Evolutionary conservation across 1,140 invertebrate genomes (phyloP), one percentile per base, ranked within the genome.

Genomic region (Phortica variegata): DNA sequence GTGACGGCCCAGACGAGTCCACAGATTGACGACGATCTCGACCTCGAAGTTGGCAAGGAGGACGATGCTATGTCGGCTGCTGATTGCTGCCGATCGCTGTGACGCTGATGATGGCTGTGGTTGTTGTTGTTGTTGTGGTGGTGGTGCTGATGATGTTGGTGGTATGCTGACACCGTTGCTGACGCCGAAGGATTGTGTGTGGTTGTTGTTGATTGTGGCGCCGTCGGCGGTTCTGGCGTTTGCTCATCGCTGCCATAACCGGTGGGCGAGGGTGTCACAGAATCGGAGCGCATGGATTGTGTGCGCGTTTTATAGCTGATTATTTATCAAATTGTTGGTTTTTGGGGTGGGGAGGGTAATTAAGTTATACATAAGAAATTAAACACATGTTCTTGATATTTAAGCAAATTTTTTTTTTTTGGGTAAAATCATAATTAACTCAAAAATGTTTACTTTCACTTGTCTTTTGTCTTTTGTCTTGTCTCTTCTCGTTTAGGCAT

Each of bases 1-100:
- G 88, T 90, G 7, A 93, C 87, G 34, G 90, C 90, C 89, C 91
- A 93, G 68, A 91, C 84, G 2, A 91, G 80, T 57, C 73, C 73
- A 46, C 65, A 61, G 43, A 52, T 37, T 29, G 54, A 40, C 20
- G 49, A 34, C 19, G 58, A 44, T 43, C 56, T 21, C 32, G 52
- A 31, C 51, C 56, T 38, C 17, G 49, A 39, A 34, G 60, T 26
- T 15, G 49, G 32, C 18, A 20, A 31, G n/a, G n/a, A n/a, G n/a
- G n/a, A n/a, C n/a, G n/a, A n/a, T n/a, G n/a, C n/a, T n/a, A n/a
- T n/a, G 12, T 7, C 29, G n/a, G 29, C 29, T 8, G 29, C n/a
- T 31, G 29, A 8, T 31, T n/a, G 33, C 5, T 10, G 10, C 23
- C 23, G 23, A 26, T 26, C 5, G 10, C 23, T 6, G 10, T 10